Conservation (phyloP, 2,888 invertebrate species). For the Amblyteles armatorius region DNA sequence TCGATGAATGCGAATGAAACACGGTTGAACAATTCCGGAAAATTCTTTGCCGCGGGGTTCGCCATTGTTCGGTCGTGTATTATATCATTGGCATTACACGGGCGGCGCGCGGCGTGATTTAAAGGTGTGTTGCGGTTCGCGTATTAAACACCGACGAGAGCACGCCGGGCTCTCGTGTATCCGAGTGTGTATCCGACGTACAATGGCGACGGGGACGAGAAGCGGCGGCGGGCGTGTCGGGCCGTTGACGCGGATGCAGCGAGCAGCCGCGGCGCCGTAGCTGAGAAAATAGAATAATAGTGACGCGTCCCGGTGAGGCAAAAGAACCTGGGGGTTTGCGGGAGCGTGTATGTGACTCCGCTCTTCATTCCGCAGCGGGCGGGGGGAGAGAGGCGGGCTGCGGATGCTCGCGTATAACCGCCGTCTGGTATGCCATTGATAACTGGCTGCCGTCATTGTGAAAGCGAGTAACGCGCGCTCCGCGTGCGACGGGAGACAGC, state of each 20-base stretch:
- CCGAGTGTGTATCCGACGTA: slow-evolving; percentile 15
- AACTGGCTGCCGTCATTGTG: slow-evolving; percentile 61
- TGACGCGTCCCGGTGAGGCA: slow-evolving; percentile 45
- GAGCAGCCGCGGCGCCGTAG: slow-evolving; percentile 15
- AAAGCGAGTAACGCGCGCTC: slow-evolving; percentile 30
- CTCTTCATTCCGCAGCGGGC: slow-evolving; percentile 3
- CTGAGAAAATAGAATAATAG: slow-evolving; percentile 67
- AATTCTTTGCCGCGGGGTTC: slow-evolving; percentile 3
- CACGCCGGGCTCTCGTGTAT: neutral
- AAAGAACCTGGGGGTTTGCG: slow-evolving; percentile 31
- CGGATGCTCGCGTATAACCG: slow-evolving; percentile 57
- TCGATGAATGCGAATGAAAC: slow-evolving; percentile 22
- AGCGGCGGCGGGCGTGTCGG: slow-evolving; percentile 17
- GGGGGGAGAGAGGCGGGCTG: neutral
- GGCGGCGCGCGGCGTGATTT: neutral
- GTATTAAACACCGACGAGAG: neutral
- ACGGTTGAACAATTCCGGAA: slow-evolving; percentile 26
- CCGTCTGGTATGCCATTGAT: slow-evolving; percentile 77
- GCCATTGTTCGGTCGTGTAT: slow-evolving; percentile 18
- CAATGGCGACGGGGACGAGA: slow-evolving; percentile 4
- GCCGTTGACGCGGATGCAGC: slow-evolving; percentile 39
- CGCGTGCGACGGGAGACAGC: neutral
- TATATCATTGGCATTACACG: slow-evolving; percentile 25
- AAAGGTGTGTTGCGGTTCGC: slow-evolving; percentile 1
- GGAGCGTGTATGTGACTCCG: neutral